A percentile compares a stretch with the other conserved stretches of the same genome.
These are phyloP conservation scores for Mus musculus DNA, from an alignment of 2,113 vertebrate species.

Conservation along the genomic window DNA sequence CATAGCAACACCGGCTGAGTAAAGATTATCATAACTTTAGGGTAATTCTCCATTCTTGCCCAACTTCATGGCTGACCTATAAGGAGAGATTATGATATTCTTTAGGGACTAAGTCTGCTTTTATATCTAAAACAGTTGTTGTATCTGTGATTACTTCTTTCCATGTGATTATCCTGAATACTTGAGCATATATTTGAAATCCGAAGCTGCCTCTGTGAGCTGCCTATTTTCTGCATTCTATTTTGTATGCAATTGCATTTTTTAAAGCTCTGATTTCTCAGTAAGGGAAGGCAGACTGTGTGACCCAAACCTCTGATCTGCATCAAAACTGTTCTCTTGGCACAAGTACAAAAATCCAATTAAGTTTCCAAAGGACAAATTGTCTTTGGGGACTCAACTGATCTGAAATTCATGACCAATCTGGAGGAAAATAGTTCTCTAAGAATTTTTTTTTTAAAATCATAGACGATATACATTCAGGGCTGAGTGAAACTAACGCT, in stretches of 20 bases:
- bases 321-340: conserved; percentile 84
- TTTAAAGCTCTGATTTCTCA: conserved; percentile 68
- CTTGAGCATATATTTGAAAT: not conserved
- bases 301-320: conserved; percentile 77
- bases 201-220: not conserved
- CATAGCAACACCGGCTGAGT: not conserved
- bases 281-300: conserved; percentile 69
- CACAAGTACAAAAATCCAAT: conserved; percentile 84
- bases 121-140: not conserved
- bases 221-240: not conserved
- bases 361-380: conserved; percentile 86
- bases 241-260: conserved; percentile 55
- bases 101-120: not conserved
- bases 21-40: too few species aligned
- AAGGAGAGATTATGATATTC: not conserved
- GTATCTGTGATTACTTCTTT: not conserved
- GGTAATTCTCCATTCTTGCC: not conserved
- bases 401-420: conserved; percentile 77
- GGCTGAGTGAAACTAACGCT: not conserved
- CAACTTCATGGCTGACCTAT: not conserved
- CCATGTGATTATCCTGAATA: not conserved
- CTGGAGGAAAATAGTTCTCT: conserved; percentile 73
- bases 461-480: not conserved
- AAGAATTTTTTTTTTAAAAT: conserved; percentile 61
- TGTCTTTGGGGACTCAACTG: conserved; percentile 84